phyloP scores from a whole-genome alignment of 2,797 vertebrate species.

The Arrhamphus sclerolepis region DNA sequence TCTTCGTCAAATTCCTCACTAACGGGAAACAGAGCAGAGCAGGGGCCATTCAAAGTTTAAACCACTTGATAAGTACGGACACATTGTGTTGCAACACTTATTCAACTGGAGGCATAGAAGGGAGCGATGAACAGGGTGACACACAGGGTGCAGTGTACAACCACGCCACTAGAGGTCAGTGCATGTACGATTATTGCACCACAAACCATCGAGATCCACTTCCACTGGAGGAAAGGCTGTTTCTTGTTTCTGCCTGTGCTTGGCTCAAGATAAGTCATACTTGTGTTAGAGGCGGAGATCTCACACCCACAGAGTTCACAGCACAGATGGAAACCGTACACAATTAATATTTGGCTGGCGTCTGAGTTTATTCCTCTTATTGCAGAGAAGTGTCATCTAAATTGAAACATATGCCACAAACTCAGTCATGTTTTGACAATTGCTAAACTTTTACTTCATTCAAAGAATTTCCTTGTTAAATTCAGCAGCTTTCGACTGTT shows the following conservation, averaged over 20 bases:
- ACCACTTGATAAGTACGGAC: background rate
- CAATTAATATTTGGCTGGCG: slow-evolving; percentile 44
- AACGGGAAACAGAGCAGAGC: slow-evolving; percentile 16
- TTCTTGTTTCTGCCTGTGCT: slow-evolving; percentile 24
- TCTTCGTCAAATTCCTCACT: slow-evolving; percentile 95
- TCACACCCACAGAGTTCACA: slow-evolving; percentile 13
- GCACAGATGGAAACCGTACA: slow-evolving; percentile 41
- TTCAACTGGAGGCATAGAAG: background rate
- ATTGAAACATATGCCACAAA: slow-evolving; percentile 53
- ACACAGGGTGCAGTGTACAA: slow-evolving; percentile 20
- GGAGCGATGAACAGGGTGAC: background rate
- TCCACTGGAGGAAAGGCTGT: slow-evolving; percentile 4
- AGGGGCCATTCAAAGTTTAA: background rate
- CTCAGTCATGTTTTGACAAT: slow-evolving; percentile 33
- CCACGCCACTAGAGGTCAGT: slow-evolving; percentile 71
- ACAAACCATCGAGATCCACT: background rate
- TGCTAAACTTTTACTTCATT: slow-evolving; percentile 21
- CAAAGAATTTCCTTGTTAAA: background rate
- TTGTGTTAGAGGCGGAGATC: slow-evolving; percentile 25
- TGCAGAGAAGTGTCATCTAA: slow-evolving; percentile 56
- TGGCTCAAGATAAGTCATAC: slow-evolving; percentile 29
- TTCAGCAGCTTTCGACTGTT: background rate
- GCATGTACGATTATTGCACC: slow-evolving; percentile 14
- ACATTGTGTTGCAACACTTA: background rate
- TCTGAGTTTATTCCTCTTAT: slow-evolving; percentile 50